Evolutionary conservation across 2,113 vertebrate species (phyloP), one percentile per base, ranked within the genome.

Genomic region (Scartelaos histophorus): DNA sequence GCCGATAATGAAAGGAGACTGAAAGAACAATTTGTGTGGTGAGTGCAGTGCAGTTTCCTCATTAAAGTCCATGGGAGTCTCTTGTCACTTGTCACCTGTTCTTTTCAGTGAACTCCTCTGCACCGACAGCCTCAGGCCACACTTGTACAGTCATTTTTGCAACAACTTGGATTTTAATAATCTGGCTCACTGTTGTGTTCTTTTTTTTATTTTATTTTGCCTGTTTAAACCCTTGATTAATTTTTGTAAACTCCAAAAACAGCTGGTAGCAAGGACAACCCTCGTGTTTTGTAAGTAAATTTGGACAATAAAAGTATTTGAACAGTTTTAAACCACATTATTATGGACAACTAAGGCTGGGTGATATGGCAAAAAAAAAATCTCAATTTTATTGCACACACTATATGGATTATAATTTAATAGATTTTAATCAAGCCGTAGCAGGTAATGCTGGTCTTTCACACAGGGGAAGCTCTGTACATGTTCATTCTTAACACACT

Each of bases 121-220:
- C 69, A 15, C 62, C 24, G 56, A 70, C 45, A 72, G 70, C 74
- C 68, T 19, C 51, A 72, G 67, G 78, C 74, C 68, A 21, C 1
- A 45, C 62, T 43, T 45, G 45, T 46, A 24, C 57, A 16, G 22
- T 29, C 6, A 13, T 15, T 51, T 58, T 56, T 77, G 46, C 79
- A 62, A 12, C 2, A 51, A 60, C 25, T 77, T 68, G 58, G 9
- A 25, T 74, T 69, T 76, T 22, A 29, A 76, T 25, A 60, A 60
- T 35, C 45, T 35, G 53, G 69, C 57, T 76, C 72, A 35, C 49
- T 66, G 70, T 68, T 13, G 60, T 71, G 51, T 60, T 64, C 16
- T 45, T 69, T 69, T 69, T 69, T 75, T 56, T 13, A 12, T 22
- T 25, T 67, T 13, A 16, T 67, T 15, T 17, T 15, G 49, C 10